Base-by-base conservation (phyloP, 1,140 invertebrate genomes). In the Bombus balteatus region DNA sequence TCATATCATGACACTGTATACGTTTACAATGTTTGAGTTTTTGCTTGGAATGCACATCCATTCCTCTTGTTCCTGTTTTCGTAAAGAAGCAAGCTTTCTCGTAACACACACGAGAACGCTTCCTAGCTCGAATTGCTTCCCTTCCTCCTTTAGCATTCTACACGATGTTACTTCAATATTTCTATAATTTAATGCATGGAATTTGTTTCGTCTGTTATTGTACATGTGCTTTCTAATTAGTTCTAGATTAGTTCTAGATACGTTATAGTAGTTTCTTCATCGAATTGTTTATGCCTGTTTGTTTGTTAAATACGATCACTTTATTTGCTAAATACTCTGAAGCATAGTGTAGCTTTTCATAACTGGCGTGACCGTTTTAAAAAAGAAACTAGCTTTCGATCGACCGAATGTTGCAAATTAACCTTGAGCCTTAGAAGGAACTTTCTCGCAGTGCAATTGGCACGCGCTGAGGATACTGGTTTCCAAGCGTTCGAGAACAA, bases 341-440 rank as follows among this genome's bases (percentile, higher is more conserved):
- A 12, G 32, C 39, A 43, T 18, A n/a, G 22, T 37, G 12, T 72
- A 2, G 25, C 37, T 75, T 75, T 82, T 65, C 32, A 75, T 39
- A 76, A 37, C n/a, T 25, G 28, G 8, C n/a, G 47, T 25, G 66
- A 37, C 5, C 37, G 18, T 39, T 53, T 53, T 43, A 59, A 75
- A 82, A 75, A 82, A 66, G 72, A 75, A 75, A 82, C 80, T 74
- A 82, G 59, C 72, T 82, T 76, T 82, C 81, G 53, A 43, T 62
- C 39, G 25, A 28, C 32, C 32, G 15, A 53, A 53, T 82, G 80
- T 82, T 74, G 80, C 28, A 74, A 82, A 74, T 82, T 74, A 82
- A 82, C 80, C 80, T 82, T 82, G 80, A 65, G 71, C 53, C 71
- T 74, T 82, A 82, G 71, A 76, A 76, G 32, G 41, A 47, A 76